Base-by-base conservation (phyloP, 1,140 invertebrate genomes). In the Xylocopa sonorina region DNA sequence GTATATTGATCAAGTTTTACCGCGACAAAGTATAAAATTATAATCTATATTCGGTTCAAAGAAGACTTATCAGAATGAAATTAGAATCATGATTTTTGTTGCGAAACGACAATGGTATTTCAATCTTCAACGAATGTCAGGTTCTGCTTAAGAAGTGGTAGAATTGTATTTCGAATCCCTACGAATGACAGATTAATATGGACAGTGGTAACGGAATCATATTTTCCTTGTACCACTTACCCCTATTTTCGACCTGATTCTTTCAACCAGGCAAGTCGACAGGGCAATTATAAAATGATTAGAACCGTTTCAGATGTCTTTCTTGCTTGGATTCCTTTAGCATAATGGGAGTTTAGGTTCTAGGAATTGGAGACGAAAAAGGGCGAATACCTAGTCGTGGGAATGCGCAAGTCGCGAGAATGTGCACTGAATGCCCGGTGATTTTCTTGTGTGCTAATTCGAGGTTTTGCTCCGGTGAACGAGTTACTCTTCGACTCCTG, bases 401-500 rank as follows among this genome's bases (percentile, higher is more conserved):
- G 82, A 83, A 80, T 55, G 51, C 55, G 43, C 66, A 64, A 55
- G 10, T 55, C 53, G 63, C 79, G 82, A 67, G 82, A 84, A 84
- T 64, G 43, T 72, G 57, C 76, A 55, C 48, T 64, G 38, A 53
- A 71, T 71, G 34, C 51, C n/a, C 66, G 67, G 55, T n/a, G 66
- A 78, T 78, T 78, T 71, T 71, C 62, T 50, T 64, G 32, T 76
- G 75, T 73, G 81, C 81, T 84, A 84, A 84, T 84, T 83, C 81
- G 53, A 83, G 82, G 81, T 60, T 83, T 74, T 48, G 81, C 76
- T 78, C 73, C 71, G 82, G 66, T 83, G 51, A 84, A 84, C 81
- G 63, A 83, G 82, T 73, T 78, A 73, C 82, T 83, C 64, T 75
- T 84, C 78, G 72, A 83, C 63, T 34, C 55, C 34, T 48, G 62